Conservation (phyloP, 2,113 vertebrate genomes). For the Phoxinus phoxinus region DNA sequence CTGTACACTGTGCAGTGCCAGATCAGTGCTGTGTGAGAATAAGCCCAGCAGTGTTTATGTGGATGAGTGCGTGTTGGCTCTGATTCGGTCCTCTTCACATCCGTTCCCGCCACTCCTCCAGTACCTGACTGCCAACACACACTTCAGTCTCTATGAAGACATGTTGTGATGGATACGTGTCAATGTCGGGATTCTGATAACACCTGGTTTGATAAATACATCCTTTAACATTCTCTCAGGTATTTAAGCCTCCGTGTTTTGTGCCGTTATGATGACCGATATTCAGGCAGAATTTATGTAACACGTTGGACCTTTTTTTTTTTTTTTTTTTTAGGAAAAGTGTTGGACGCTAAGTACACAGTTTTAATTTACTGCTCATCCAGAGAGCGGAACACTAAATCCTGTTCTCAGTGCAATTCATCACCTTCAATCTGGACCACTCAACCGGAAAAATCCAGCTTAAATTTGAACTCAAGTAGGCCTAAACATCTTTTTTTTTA, state of each 20-base stretch:
- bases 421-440: neutral
- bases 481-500: neutral
- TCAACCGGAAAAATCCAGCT: neutral
- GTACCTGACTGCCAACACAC: slow-evolving; percentile 15
- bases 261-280: neutral
- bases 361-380: slow-evolving; percentile 1
- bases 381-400: neutral
- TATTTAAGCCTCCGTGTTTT: neutral
- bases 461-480: too few relatives aligned
- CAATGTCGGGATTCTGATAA: neutral
- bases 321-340: neutral
- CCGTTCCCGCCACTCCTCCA: slow-evolving; percentile 8
- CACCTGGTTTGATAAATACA: neutral
- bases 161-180: too few relatives aligned
- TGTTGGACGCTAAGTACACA: neutral
- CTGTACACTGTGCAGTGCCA: slow-evolving; percentile 2
- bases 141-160: neutral
- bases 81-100: slow-evolving; percentile 32
- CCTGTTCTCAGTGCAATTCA: neutral
- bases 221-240: neutral
- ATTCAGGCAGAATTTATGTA: neutral
- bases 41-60: slow-evolving; percentile 49
- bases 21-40: slow-evolving; percentile 5
- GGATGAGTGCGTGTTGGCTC: slow-evolving; percentile 54
- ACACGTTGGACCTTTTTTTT: neutral